Conservation (phyloP, 2,888 invertebrate species). For the Andricus quercusramuli region DNA sequence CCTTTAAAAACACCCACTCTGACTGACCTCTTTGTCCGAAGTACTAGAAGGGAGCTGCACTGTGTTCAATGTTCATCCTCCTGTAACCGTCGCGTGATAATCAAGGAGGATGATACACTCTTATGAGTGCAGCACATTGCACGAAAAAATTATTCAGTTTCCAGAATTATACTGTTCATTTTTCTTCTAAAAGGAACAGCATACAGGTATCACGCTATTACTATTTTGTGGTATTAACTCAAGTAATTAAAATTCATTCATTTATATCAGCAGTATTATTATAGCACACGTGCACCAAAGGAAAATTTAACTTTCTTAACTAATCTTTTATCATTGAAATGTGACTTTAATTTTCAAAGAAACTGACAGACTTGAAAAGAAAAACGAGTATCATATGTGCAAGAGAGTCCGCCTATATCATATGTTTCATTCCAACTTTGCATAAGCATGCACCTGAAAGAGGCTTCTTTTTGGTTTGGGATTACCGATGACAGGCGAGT, state of each 20-base stretch:
- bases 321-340: constrained; percentile 2
- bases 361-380: background rate
- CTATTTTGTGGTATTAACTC: background rate
- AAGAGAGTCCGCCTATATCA: background rate
- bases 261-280: no score
- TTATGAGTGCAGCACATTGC: constrained; percentile 19
- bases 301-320: background rate
- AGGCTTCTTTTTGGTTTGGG: constrained; percentile 15
- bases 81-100: constrained; percentile 37
- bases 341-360: constrained; percentile 3
- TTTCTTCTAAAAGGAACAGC: background rate
- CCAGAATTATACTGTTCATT: constrained; percentile 47
- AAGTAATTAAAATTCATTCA: background rate
- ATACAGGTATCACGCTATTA: background rate
- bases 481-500: constrained; percentile 26
- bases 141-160: constrained; percentile 25
- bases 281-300: no score
- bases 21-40: constrained; percentile 55
- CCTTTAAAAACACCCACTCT: constrained; percentile 51
- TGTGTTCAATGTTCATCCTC: constrained; percentile 40
- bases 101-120: constrained; percentile 23
- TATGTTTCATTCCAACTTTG: background rate
- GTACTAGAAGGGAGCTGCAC: constrained; percentile 42
- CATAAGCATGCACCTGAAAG: constrained; percentile 30
- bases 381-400: constrained; percentile 20